Evolutionary conservation across 2,888 invertebrate genomes (phyloP).

Genomic region (Heliconius sara): DNA sequence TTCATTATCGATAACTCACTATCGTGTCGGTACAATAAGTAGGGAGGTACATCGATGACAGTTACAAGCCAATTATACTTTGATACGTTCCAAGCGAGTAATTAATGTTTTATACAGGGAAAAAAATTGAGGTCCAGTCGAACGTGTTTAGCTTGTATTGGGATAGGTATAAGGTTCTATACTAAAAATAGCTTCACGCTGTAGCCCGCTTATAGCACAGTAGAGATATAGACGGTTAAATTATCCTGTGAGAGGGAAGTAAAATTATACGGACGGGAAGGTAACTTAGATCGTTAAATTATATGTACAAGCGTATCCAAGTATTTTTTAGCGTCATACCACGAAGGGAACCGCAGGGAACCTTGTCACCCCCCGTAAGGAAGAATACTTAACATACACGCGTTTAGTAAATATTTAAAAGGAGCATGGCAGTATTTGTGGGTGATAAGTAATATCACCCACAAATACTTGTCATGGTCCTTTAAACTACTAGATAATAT

Average conservation of each 20-base stretch:
- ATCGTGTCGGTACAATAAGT: too few species aligned
- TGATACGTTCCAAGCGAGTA: neutral
- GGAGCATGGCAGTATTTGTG: too few species aligned
- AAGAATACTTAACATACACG: neutral
- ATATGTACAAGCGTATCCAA: too few species aligned
- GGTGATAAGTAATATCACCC: neutral
- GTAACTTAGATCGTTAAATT: too few species aligned
- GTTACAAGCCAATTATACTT: neutral
- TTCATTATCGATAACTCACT: neutral
- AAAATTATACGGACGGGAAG: too few species aligned
- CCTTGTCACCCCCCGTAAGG: neutral
- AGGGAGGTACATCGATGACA: neutral
- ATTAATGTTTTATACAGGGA: neutral
- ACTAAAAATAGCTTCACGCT: too few species aligned
- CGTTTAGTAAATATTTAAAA: conserved; percentile 5
- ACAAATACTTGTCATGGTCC: conserved; percentile 18
- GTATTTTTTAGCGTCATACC: neutral
- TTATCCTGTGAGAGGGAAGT: too few species aligned
- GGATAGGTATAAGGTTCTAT: too few species aligned
- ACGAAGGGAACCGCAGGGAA: neutral
- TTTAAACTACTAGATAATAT: conserved; percentile 28
- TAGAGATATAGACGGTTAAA: too few species aligned
- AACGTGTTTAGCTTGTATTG: too few species aligned
- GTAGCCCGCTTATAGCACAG: too few species aligned
- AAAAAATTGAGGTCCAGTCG: too few species aligned